phyloP scores from a whole-genome alignment of 2,113 vertebrate genomes.

The Oostethus manadensis region DNA sequence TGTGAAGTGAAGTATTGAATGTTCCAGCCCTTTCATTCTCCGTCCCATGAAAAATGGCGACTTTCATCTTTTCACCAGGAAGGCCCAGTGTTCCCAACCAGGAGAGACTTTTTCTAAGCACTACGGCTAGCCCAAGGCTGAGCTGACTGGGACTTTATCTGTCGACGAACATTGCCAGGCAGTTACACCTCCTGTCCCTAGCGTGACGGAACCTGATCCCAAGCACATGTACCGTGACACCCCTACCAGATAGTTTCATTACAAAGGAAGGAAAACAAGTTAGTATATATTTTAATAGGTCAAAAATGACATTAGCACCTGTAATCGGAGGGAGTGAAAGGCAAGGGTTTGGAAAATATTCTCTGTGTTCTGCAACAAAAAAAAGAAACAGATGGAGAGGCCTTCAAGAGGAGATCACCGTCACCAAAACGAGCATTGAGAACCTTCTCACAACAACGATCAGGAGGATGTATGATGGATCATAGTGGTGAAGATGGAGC shows the following conservation, averaged over 20 bases:
- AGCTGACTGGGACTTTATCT: too few relatives aligned
- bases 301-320: conserved; percentile 99
- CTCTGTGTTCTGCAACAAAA: conserved; percentile 99
- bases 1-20: too few relatives aligned
- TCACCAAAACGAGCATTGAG: conserved; percentile 69
- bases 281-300: conserved; percentile 85
- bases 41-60: too few relatives aligned
- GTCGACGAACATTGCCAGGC: too few relatives aligned
- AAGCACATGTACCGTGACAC: too few relatives aligned
- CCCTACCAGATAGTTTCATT: conserved; percentile 48
- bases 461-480: conserved; percentile 44
- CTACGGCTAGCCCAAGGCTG: too few relatives aligned
- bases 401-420: conserved; percentile 88
- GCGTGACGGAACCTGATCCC: too few relatives aligned
- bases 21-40: too few relatives aligned
- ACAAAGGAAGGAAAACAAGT: conserved; percentile 76
- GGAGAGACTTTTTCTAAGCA: too few relatives aligned
- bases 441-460: conserved; percentile 71
- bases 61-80: too few relatives aligned
- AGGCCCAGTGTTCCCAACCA: too few relatives aligned
- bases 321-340: conserved; percentile 99
- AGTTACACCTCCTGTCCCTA: too few relatives aligned
- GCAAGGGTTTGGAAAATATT: conserved; percentile 99
- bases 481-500: conserved; percentile 31
- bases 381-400: conserved; percentile 99